Conservation (phyloP, 2,888 invertebrate genomes). For the Metallyticus violacea region DNA sequence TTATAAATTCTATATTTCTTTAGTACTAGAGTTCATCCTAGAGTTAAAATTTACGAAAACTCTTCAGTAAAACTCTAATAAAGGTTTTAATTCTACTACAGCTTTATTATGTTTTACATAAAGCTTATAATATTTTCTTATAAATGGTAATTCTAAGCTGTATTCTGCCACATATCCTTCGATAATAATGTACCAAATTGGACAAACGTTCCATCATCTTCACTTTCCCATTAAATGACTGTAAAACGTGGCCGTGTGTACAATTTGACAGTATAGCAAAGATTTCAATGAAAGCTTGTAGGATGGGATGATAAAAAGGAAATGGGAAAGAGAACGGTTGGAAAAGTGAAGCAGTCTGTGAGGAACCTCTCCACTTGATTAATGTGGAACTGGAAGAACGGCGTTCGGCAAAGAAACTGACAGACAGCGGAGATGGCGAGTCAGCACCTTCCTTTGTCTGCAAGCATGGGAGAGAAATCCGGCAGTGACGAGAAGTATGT, state of each 20-base stretch:
- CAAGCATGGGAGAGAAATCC: not conserved
- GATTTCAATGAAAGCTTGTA: not conserved
- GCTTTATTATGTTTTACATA: too few relatives aligned
- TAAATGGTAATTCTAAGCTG: too few relatives aligned
- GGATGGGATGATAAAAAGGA: not conserved
- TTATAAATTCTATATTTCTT: too few relatives aligned
- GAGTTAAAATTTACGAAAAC: too few relatives aligned
- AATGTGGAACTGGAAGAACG: conserved; percentile 20
- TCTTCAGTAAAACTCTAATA: too few relatives aligned
- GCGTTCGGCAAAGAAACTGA: conserved; percentile 3
- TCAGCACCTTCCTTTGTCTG: conserved; percentile 18
- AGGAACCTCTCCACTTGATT: conserved; percentile 27
- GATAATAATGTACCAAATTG: too few relatives aligned
- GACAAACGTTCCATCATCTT: not conserved
- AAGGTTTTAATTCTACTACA: too few relatives aligned
- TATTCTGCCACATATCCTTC: too few relatives aligned
- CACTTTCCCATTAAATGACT: not conserved
- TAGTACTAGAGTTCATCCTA: too few relatives aligned
- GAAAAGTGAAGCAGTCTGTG: not conserved
- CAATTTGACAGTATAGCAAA: not conserved
- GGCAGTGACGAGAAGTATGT: not conserved
- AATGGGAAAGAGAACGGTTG: not conserved
- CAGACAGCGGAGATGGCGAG: conserved; percentile 2
- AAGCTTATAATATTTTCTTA: too few relatives aligned
- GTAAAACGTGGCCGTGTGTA: not conserved